A percentile compares a stretch with the other conserved stretches of the same genome.
phyloP scores from a whole-genome alignment of 2,888 invertebrate genomes.

The Megamerina dolium region DNA sequence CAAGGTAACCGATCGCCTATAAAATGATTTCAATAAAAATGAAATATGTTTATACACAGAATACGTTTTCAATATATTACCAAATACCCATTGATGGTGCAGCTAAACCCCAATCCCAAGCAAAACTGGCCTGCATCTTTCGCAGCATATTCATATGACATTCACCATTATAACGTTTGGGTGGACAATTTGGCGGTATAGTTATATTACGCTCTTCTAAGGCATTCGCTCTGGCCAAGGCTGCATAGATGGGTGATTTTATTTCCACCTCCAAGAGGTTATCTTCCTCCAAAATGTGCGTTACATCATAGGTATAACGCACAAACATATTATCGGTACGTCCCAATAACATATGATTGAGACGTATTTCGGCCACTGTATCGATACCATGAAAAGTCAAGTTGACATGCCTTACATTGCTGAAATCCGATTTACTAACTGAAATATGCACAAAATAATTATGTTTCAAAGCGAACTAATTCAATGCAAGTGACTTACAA shows the following conservation, averaged over 20 bases:
- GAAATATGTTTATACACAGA: too few species aligned
- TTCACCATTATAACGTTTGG: slow-evolving; percentile 74
- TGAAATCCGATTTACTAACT: slow-evolving; percentile 31
- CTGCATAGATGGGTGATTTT: slow-evolving; percentile 60
- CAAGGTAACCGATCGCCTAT: slow-evolving; percentile 57
- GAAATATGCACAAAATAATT: background rate
- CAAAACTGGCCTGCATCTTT: slow-evolving; percentile 91
- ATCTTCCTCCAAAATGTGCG: slow-evolving; percentile 44
- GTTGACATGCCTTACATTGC: slow-evolving; percentile 33
- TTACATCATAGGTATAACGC: slow-evolving; percentile 68
- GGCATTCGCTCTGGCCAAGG: slow-evolving; percentile 48
- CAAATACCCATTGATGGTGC: slow-evolving; percentile 92
- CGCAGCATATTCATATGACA: slow-evolving; percentile 88
- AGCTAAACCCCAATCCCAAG: slow-evolving; percentile 99
- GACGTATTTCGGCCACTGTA: slow-evolving; percentile 66
- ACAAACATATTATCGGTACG: slow-evolving; percentile 80
- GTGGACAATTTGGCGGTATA: slow-evolving; percentile 72
- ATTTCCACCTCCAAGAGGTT: slow-evolving; percentile 61
- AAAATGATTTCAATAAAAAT: too few species aligned
- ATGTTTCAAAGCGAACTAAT: background rate
- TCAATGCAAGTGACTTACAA: slow-evolving; percentile 51
- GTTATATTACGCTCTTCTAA: slow-evolving; percentile 21
- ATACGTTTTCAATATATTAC: too few species aligned
- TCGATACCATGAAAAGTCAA: slow-evolving; percentile 83
- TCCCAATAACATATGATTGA: slow-evolving; percentile 67